Base-by-base conservation (phyloP, 2,888 invertebrate species). In the Fragum fragum region DNA sequence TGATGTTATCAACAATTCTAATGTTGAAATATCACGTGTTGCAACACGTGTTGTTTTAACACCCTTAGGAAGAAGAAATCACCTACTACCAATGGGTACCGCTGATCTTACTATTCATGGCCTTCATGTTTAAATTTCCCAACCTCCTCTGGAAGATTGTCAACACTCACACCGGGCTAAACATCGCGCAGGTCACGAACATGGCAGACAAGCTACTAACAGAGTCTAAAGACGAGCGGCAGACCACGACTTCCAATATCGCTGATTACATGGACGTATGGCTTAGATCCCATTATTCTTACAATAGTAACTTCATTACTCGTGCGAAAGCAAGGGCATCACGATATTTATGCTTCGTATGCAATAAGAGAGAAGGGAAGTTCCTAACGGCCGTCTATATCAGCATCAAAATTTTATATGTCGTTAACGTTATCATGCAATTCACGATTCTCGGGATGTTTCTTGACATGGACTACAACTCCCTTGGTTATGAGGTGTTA, bases 71-170 rank as follows among this genome's bases (percentile, higher is more conserved):
- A 57, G 83, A 83, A 59, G 90, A 91, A 80, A 86, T 91, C 66
- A 88, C 90, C 9, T 94, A 94, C 88, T 83, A 83, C 72, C 83
- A 83, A 59, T 83, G 83, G 83, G 75, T 79, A 0, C 83, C 83
- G 1, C 66, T 94, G 21, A 92, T 95, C 75, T 90, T 95, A 9
- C 57, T 88, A 1, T 87, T 90, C 68, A 83, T 84, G 83, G 88
- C 90, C 0, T 82, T 89, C 39, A 75, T 90, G 36, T 90, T 90
- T 73, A 89, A 90, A 61, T 69, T 89, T 14, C 90, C 90, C 0
- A 88, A 89, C 68, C 23, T 90, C 0, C 28, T 85, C 1, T 90
- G 90, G 90, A 74, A 79, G 26, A 73, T 88, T 61, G 36, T 86
- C 26, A 87, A 87, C 73, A 77, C 84, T 0, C 79, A 82, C n/a